Evolutionary conservation across 1,140 invertebrate species (phyloP).

Genomic region (Drosophila nebulosa): DNA sequence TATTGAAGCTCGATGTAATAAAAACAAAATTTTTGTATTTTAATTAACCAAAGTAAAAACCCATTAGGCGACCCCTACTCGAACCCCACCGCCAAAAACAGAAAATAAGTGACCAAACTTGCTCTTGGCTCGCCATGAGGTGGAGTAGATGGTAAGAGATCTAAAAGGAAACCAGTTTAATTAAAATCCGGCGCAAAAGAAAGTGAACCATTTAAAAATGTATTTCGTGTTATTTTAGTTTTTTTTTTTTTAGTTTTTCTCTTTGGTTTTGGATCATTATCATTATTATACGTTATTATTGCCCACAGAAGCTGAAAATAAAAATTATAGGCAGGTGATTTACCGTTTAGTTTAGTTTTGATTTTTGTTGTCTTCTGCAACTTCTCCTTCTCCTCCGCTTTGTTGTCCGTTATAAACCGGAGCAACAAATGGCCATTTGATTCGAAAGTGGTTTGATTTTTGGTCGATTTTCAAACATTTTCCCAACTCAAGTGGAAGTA

Average conservation of each 20-base stretch:
- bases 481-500: background rate
- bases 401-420: constrained; percentile 32
- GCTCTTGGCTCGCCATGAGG: constrained; percentile 7
- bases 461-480: constrained; percentile 23
- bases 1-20: no score
- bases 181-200: constrained; percentile 63
- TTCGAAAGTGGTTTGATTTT: constrained; percentile 63
- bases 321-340: constrained; percentile 53
- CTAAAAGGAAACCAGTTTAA: constrained; percentile 58
- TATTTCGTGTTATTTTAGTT: constrained; percentile 24
- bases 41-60: constrained; percentile 37
- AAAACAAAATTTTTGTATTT: background rate
- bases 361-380: background rate
- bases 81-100: background rate
- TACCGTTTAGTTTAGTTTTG: constrained; percentile 47
- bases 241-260: constrained; percentile 21
- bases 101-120: constrained; percentile 46
- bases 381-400: background rate
- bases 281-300: constrained; percentile 43
- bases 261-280: constrained; percentile 31
- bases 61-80: constrained; percentile 21
- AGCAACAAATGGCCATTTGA: constrained; percentile 19
- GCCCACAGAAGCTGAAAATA: constrained; percentile 34
- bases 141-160: constrained; percentile 1
- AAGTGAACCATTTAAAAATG: constrained; percentile 71